Base-by-base conservation (phyloP, 2,888 invertebrate genomes). In the Oscheius sp. region DNA sequence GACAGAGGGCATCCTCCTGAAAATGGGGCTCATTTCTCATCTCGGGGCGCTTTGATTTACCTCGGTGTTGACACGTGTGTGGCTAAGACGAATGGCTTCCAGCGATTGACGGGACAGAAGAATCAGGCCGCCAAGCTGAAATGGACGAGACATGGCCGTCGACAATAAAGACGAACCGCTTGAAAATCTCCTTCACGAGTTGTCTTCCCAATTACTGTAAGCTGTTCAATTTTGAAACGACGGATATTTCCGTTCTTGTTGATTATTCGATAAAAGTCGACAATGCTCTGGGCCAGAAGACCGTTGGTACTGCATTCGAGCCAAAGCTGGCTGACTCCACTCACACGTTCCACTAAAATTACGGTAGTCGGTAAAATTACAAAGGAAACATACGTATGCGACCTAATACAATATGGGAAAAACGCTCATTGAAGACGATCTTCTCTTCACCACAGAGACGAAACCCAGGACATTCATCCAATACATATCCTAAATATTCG, bases 241-340 rank as follows among this genome's bases (percentile, higher is more conserved):
- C 59, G 23, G n/a, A n/a, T 46, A 1, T 43, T 58, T 1, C 52
- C 59, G 1, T 66, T 45, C 55, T 61, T 56, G 52, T 71, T 71
- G 41, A 72, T 18, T 9, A 29, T 35, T 9, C n/a, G 23, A 27
- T 72, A 72, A n/a, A 55, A 72, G 46, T 73, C 69, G 9, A 49
- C 46, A 23, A 73, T 73, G 21, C 13, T 29, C 18, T 73, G 69
- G 18, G 61, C 69, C 12, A 73, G 43, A 16, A 41, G 23, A 12
- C 43, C 73, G 56, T 68, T 73, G 29, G 53, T 43, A 1, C 45
- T 18, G 27, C 70, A 58, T 23, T 77, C 77, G 16, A 77, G 18
- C 55, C 74, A 69, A 13, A 77, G 49, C 27, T 77, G 74, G 18
- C 63, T 69, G 45, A 77, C 45, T 41, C 77, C 77, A 27, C 23